Evolutionary conservation across 1,140 invertebrate genomes (phyloP), one percentile per base, ranked within the genome.

Genomic region (Microplitis demolitor): DNA sequence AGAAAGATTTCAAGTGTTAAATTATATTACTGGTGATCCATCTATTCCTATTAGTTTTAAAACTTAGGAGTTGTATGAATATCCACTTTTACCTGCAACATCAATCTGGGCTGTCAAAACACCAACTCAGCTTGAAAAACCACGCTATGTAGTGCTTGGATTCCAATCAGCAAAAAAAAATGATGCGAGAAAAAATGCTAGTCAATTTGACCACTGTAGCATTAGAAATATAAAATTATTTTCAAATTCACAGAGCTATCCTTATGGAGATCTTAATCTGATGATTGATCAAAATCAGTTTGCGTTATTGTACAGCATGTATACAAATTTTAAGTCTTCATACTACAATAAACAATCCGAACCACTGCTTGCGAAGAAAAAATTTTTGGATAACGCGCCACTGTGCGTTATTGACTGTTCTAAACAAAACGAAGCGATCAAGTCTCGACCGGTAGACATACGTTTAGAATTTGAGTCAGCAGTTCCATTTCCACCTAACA

Each of bases 31-130:
- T 66, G 79, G 66, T 70, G 74, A 80, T 69, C 33, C 56, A 75
- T 51, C 72, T 3, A 76, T 81, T 58, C 35, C 64, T 14, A 79
- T 85, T 6, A 74, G 79, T 66, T 85, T 83, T 74, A 77, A 81
- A 35, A 75, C 72, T 2, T 85, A 84, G 84, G 79, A 85, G 66
- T 53, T 85, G 11, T 82, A 84, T 74, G 80, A 85, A 66, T 84
- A 84, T 80, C 80, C 82, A 35, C 8, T 75, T 3, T 62, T 86
- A 14, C 80, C 84, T 16, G 39, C 39, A 37, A 76, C 78, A 0
- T 69, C 69, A 8, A 61, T 76, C 2, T 80, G 81, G 80, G 66
- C 70, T 5, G 76, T 81, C 0, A 82, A 80, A 71, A 76, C 71
- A 4, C 75, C 77, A 51, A 78, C 66, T 16, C 77, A 77, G 37